Percentiles rank a stretch among this genome's conserved stretches.
phyloP scores from a whole-genome alignment of 2,888 invertebrate species.

The Cosmorhoe ocellata region DNA sequence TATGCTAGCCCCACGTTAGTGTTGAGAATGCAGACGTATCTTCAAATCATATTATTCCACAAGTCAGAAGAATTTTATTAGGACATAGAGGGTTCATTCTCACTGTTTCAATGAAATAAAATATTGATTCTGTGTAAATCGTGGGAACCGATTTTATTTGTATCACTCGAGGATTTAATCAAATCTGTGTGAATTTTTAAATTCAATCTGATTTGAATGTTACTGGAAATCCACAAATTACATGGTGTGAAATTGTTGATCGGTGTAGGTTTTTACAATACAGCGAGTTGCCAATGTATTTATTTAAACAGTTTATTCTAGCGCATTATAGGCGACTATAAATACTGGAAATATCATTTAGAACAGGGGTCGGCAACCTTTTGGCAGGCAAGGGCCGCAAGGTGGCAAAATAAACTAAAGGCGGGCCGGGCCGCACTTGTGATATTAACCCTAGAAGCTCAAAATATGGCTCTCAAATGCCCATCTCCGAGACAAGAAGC shows the following conservation, averaged over 20 bases:
- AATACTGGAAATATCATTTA: no score
- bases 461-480: no score
- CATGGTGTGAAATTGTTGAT: background rate
- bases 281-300: no score
- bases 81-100: slow-evolving; percentile 8
- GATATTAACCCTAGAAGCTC: no score
- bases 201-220: background rate
- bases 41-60: background rate
- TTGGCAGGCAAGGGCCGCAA: no score
- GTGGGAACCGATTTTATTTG: slow-evolving; percentile 12
- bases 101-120: slow-evolving; percentile 12
- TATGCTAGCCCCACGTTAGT: background rate
- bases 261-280: background rate
- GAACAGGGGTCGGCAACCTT: no score
- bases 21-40: background rate
- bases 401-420: no score
- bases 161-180: slow-evolving; percentile 7
- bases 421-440: no score
- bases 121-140: slow-evolving; percentile 12
- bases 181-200: slow-evolving; percentile 12
- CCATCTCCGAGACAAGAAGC: no score
- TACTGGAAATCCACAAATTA: background rate
- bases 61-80: background rate
- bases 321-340: no score
- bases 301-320: no score